Evolutionary conservation across 1,140 invertebrate species (phyloP), one percentile per base, ranked within the genome.

Genomic region (Akabosia matsudoensis): DNA sequence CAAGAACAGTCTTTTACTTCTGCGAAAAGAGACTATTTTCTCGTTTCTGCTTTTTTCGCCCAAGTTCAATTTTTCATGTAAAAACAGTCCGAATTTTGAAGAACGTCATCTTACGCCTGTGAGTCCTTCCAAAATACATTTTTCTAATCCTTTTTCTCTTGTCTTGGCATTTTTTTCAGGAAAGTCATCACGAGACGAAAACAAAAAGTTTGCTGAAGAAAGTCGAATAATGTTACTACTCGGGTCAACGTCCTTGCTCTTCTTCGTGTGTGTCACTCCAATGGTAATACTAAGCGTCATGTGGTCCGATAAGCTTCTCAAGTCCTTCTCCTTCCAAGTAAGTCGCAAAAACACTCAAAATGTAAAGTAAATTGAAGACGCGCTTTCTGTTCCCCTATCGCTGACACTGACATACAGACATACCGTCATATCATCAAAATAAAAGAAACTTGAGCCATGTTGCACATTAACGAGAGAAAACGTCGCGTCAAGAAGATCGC

Each of bases 261-360:
- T 92, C 83, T 85, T 92, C 26, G 86, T 92, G 18, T 92, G 91
- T 83, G 90, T 92, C 70, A 92, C 90, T 22, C 91, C 91, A 0
- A 91, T 92, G 88, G 90, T 91, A 31, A 90, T 92, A 73, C 84
- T 92, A 0, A 91, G 91, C 78, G 88, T 91, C 64, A 91, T 90
- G 28, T 85, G 91, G 37, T 89, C 88, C 26, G 87, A 90, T 76
- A 85, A 85, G 72, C 89, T 90, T 80, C 85, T 90, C 72, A 87
- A 86, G 33, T 85, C 86, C 73, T 90, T 89, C 81, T 86, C 88
- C 74, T 91, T 91, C 83, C 90, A 91, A 86, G 89, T 89, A 83
- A 82, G 81, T 83, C n/a, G n/a, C n/a, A n/a, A n/a, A n/a, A n/a
- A n/a, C n/a, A 34, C 22, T 10, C 37, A 45, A 7, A 45, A 45